These are phyloP conservation scores for Trididemnum clinides DNA, from an alignment of 23 tunicate species.

Conservation along the genomic window DNA sequence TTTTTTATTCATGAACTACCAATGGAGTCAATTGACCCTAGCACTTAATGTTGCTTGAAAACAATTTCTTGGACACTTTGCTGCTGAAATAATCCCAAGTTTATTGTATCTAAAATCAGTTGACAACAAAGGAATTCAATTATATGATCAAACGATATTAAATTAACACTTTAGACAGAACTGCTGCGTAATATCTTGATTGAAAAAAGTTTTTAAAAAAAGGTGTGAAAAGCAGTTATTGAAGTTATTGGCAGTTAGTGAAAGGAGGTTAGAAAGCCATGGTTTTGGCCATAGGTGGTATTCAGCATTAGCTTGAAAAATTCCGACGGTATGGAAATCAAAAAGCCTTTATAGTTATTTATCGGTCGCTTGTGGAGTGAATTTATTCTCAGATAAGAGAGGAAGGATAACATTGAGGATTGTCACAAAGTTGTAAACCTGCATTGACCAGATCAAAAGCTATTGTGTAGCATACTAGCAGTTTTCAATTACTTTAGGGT, in stretches of 20 bases:
- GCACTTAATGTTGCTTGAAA: constrained; percentile 4
- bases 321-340: too few relatives aligned
- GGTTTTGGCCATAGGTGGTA: too few relatives aligned
- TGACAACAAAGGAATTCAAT: neutral
- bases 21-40: too few relatives aligned
- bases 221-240: too few relatives aligned
- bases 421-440: neutral
- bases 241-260: too few relatives aligned
- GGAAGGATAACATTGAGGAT: neutral
- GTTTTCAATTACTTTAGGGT: neutral
- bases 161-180: too few relatives aligned
- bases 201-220: too few relatives aligned
- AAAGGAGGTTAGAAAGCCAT: too few relatives aligned
- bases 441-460: constrained; percentile 9
- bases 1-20: neutral
- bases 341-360: neutral
- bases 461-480: constrained; percentile 5
- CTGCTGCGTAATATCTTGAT: too few relatives aligned
- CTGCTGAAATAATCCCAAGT: constrained; percentile 1
- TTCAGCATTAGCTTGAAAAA: too few relatives aligned
- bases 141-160: too few relatives aligned
- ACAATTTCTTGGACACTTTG: constrained; percentile 9
- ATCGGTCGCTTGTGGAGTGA: neutral
- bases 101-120: neutral
- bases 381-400: neutral